Base-by-base conservation (phyloP, 2,797 vertebrate genomes). In the Labroides dimidiatus region DNA sequence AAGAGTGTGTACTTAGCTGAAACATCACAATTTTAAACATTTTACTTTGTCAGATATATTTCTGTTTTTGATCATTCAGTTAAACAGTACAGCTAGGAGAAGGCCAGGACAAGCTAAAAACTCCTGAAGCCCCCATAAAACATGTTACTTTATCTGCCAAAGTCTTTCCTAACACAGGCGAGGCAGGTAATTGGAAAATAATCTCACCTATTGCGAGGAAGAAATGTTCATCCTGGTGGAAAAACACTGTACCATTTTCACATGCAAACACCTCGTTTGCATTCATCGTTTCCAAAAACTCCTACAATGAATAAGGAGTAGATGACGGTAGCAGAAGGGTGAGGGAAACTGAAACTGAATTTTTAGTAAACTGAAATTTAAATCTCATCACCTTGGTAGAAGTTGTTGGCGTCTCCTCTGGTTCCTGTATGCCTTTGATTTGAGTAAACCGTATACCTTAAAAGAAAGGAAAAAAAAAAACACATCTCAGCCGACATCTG, bases 261-360 rank as follows among this genome's bases (percentile, higher is more conserved):
- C 93, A 94, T 0, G 87, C 84, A 81, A 93, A 93, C 48, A 87
- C 88, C 9, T 91, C 86, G n/a, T 55, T 6, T 1, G 85, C 56
- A 44, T 51, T 62, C 19, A 92, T 20, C 30, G 12, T 1, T 3
- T 80, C 44, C 59, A 93, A 47, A 30, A 85, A 59, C 20, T 24
- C 56, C 93, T 94, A 55, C n/a, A 55, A 17, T 49, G 15, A 39
- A 37, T 4, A 0, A 0, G 49, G 6, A 8, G 0, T 43, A 14
- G 14, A 53, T 19, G 3, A 4, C 3, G 7, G 1, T 4, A 21
- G 37, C 4, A n/a, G 43, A 55, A 23, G 10, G 0, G 1, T 20
- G 6, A 17, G 9, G 11, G 1, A 21, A 44, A 9, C 36, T 20
- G 11, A 17, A 15, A 61, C 17, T n/a, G n/a, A 10, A 49, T 36